These are phyloP conservation scores for Halcyon malimbica DNA, from an alignment of 2,113 vertebrate genomes.

Conservation along the genomic window DNA sequence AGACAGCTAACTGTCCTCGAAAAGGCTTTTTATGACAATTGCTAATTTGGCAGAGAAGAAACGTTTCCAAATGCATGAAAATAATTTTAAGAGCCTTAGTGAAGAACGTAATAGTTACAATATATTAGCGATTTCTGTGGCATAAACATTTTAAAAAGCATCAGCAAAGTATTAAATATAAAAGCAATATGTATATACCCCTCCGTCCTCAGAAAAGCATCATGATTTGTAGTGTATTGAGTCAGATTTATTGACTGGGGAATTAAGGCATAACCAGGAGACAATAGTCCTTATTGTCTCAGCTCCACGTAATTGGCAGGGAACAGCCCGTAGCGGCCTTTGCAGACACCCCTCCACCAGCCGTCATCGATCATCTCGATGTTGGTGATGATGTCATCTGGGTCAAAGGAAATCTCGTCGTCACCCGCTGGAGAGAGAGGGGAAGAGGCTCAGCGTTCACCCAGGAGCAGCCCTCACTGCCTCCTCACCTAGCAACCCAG, in stretches of 20 bases:
- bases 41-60: slow-evolving; percentile 65
- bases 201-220: slow-evolving; percentile 31
- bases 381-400: slow-evolving; percentile 97
- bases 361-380: slow-evolving; percentile 99
- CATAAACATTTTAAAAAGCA: slow-evolving; percentile 66
- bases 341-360: slow-evolving; percentile 96
- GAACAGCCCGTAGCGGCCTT: slow-evolving; percentile 91
- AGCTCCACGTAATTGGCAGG: slow-evolving; percentile 97
- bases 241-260: slow-evolving; percentile 8
- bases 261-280: slow-evolving; percentile 31
- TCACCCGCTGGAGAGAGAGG: slow-evolving; percentile 83
- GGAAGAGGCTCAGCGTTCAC: not conserved
- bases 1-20: slow-evolving; percentile 21
- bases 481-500: not conserved
- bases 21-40: not conserved
- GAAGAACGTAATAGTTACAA: slow-evolving; percentile 42
- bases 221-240: slow-evolving; percentile 61
- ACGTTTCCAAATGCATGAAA: slow-evolving; percentile 9
- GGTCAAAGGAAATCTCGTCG: slow-evolving; percentile 97
- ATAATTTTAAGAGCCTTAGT: slow-evolving; percentile 9
- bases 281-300: slow-evolving; percentile 75
- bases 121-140: slow-evolving; percentile 73
- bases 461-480: too few species aligned
- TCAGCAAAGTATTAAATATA: slow-evolving; percentile 71
- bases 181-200: slow-evolving; percentile 56